Conservation (phyloP, 2,888 invertebrate species). For the Isotomurus palustris region DNA sequence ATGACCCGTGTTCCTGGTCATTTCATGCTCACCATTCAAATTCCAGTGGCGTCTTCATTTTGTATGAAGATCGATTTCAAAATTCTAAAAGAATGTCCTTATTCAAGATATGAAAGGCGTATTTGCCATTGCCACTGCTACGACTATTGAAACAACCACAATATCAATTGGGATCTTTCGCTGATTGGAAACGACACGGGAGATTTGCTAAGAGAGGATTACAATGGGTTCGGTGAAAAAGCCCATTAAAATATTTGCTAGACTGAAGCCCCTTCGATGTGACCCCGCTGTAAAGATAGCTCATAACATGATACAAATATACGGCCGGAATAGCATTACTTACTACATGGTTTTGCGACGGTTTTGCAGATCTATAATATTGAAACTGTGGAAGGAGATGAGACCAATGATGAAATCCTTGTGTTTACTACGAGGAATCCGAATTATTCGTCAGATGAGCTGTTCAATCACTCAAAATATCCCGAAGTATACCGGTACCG, state of each 20-base stretch:
- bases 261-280: slow-evolving; percentile 33
- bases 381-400: slow-evolving; percentile 5
- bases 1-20: too few species aligned
- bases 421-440: slow-evolving; percentile 13
- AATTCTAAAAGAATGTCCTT: too few species aligned
- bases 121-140: too few species aligned
- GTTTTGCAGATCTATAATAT: slow-evolving; percentile 28
- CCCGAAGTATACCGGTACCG: slow-evolving; percentile 46
- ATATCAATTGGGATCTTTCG: too few species aligned
- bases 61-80: too few species aligned
- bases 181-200: too few species aligned
- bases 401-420: slow-evolving; percentile 17
- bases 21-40: too few species aligned
- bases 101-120: too few species aligned
- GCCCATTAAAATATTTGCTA: slow-evolving; percentile 42
- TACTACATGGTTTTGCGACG: neutral
- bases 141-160: too few species aligned
- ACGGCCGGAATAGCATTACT: neutral
- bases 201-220: too few species aligned
- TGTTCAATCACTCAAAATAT: neutral
- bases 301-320: neutral
- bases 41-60: too few species aligned
- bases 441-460: slow-evolving; percentile 9
- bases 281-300: slow-evolving; percentile 16
- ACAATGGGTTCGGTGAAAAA: slow-evolving; percentile 34